These are phyloP conservation scores for Stegodyphus dumicola DNA, from an alignment of 1,140 invertebrate species.

Conservation along the genomic window DNA sequence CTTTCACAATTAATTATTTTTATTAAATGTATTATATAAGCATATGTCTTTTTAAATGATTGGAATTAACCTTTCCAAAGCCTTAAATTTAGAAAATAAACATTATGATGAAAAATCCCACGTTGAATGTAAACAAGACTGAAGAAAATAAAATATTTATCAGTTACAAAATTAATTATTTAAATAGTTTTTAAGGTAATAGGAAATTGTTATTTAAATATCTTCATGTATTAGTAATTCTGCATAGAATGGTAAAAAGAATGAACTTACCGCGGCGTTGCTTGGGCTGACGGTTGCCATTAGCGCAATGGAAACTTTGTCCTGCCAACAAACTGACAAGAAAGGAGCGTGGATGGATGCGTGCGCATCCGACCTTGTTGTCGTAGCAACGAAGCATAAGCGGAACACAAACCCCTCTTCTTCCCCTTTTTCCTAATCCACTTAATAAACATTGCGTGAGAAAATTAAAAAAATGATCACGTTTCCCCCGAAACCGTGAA, in stretches of 20 bases:
- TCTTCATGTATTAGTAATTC: too few relatives aligned
- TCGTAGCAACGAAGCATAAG: conserved; percentile 34
- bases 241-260: not conserved
- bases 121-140: too few relatives aligned
- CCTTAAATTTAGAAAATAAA: too few relatives aligned
- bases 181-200: too few relatives aligned
- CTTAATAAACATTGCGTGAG: not conserved
- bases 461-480: conserved; percentile 4
- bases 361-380: conserved; percentile 29
- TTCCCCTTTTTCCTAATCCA: not conserved
- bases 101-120: too few relatives aligned
- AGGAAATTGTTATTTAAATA: too few relatives aligned
- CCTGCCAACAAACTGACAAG: not conserved
- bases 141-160: too few relatives aligned
- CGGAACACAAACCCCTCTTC: conserved; percentile 32
- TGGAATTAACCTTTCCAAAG: too few relatives aligned
- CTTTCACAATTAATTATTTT: too few relatives aligned
- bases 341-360: conserved; percentile 5
- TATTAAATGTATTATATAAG: too few relatives aligned
- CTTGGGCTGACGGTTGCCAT: conserved; percentile 46
- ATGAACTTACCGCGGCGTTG: conserved; percentile 33
- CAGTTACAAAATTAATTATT: too few relatives aligned
- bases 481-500: not conserved
- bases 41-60: too few relatives aligned
- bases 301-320: conserved; percentile 10